Evolutionary conservation across 2,888 invertebrate genomes (phyloP).

Genomic region (Nemoura dubitans): DNA sequence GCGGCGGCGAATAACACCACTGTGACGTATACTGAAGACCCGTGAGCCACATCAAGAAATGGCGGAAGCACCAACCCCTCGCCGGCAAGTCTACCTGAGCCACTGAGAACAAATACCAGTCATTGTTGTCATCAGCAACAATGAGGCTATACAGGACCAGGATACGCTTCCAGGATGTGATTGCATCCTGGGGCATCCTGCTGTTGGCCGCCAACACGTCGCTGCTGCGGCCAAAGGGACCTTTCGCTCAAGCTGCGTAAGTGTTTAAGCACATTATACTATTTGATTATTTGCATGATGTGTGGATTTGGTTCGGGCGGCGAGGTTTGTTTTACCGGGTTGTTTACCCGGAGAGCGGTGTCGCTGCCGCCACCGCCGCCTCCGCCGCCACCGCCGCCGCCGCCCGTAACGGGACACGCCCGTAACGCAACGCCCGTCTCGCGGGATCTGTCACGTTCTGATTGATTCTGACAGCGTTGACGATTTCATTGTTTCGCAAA

Average conservation of each 20-base stretch:
- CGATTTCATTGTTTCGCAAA: not conserved
- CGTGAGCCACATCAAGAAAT: not conserved
- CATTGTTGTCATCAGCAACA: constrained; percentile 10
- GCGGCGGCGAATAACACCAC: not conserved
- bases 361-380: not conserved
- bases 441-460: not conserved
- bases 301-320: not conserved
- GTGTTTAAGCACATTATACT: constrained; percentile 59
- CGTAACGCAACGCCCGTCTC: not conserved
- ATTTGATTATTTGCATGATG: not conserved
- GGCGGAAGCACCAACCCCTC: not conserved
- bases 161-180: constrained; percentile 38
- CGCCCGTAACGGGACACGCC: not conserved
- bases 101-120: not conserved
- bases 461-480: not conserved
- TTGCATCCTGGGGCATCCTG: constrained; percentile 58
- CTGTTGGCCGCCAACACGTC: constrained; percentile 62
- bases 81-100: not conserved
- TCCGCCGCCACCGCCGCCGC: not conserved
- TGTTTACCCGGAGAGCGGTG: not conserved
- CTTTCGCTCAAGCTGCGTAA: constrained; percentile 68
- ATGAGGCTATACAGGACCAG: constrained; percentile 31
- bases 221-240: constrained; percentile 64
- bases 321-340: not conserved
- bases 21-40: not conserved